Conservation (phyloP, 2,797 vertebrate species). For the Tragopan temminckii region DNA sequence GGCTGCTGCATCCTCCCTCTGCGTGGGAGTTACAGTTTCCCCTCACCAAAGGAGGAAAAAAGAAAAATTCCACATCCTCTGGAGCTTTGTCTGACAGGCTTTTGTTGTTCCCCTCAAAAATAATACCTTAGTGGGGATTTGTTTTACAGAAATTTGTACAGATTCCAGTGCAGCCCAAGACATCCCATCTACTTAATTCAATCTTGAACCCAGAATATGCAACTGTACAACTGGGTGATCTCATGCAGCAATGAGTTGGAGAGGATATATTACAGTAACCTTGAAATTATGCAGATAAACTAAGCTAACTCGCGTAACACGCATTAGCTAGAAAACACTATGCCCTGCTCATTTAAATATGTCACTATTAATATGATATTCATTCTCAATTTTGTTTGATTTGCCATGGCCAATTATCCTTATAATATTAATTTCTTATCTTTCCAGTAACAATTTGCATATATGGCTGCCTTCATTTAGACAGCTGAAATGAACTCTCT, state of each 20-base stretch:
- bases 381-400: conserved; percentile 28
- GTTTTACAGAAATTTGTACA: neutral
- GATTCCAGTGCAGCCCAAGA: neutral
- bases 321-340: neutral
- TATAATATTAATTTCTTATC: conserved; percentile 49
- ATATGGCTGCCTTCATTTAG: neutral
- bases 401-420: conserved; percentile 26
- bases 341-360: conserved; percentile 8
- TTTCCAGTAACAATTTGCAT: conserved; percentile 17
- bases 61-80: neutral
- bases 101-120: too few relatives aligned
- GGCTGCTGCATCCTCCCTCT: neutral
- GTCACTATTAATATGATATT: conserved; percentile 1
- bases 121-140: neutral
- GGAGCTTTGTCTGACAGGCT: accelerated
- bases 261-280: neutral
- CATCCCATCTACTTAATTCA: neutral
- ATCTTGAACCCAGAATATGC: neutral
- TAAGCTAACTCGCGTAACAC: neutral
- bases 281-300: neutral
- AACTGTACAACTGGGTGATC: neutral
- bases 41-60: accelerated
- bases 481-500: neutral
- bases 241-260: neutral
- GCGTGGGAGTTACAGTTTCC: neutral